phyloP scores from a whole-genome alignment of 2,113 vertebrate genomes.

The Gasterosteus aculeatus region DNA sequence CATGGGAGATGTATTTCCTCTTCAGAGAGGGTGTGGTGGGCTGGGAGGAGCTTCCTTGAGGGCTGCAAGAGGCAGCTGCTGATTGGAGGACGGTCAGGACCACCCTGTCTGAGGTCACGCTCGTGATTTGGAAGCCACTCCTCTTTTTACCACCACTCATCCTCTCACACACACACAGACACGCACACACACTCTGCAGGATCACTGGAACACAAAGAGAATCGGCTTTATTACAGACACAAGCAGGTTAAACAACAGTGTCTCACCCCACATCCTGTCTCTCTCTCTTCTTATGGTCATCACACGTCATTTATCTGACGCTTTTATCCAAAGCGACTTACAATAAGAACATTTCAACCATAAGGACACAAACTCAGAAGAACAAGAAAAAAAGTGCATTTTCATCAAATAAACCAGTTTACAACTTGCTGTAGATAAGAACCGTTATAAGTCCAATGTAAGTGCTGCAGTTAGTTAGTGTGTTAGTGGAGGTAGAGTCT shows the following conservation, averaged over 20 bases:
- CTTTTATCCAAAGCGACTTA: no score
- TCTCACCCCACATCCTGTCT: not conserved
- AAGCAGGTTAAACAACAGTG: not conserved
- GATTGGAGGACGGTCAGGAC: constrained; percentile 24
- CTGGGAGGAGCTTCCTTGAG: constrained; percentile 73
- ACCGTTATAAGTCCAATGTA: no score
- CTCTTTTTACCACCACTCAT: constrained; percentile 87
- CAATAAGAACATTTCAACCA: no score
- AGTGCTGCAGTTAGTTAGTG: no score
- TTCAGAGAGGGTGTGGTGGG: constrained; percentile 66
- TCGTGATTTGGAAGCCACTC: constrained; percentile 92
- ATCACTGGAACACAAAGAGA: not conserved
- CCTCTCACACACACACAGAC: constrained; percentile 29
- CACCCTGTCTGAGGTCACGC: constrained; percentile 83
- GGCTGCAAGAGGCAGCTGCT: constrained; percentile 16
- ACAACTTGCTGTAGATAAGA: no score
- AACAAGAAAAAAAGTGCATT: no score
- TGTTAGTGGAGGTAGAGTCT: no score
- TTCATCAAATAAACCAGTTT: no score
- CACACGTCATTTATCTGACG: no score
- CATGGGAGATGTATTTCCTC: constrained; percentile 63
- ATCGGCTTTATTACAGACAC: no score
- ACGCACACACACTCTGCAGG: not conserved
- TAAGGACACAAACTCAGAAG: no score
- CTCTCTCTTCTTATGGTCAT: not conserved